Evolutionary conservation across 1,140 invertebrate genomes (phyloP).

Genomic region (Lucilia sericata): DNA sequence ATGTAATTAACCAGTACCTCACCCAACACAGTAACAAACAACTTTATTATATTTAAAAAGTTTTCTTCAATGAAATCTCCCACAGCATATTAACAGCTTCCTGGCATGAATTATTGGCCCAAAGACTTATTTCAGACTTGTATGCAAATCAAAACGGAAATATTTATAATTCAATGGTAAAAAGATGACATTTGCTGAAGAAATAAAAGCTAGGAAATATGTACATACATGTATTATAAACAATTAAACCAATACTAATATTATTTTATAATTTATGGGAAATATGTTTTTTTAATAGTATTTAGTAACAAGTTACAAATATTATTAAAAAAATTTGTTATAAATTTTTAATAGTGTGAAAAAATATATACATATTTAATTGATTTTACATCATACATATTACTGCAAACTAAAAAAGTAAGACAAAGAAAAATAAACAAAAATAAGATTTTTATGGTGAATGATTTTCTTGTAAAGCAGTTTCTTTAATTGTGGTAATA

Average conservation of each 20-base stretch:
- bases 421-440: background rate
- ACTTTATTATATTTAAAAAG: background rate
- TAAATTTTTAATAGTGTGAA: background rate
- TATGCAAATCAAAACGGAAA: slow-evolving; percentile 28
- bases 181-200: slow-evolving; percentile 4
- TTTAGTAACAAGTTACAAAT: background rate
- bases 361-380: background rate
- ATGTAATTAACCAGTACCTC: too few species aligned
- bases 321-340: background rate
- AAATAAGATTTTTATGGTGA: background rate
- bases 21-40: too few species aligned
- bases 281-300: background rate
- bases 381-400: slow-evolving; percentile 1
- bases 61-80: too few species aligned
- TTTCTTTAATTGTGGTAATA: too few species aligned
- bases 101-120: slow-evolving; percentile 9
- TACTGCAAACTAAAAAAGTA: background rate
- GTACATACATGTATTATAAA: background rate
- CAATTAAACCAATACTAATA: background rate
- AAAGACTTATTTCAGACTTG: background rate
- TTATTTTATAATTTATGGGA: background rate
- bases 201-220: slow-evolving; percentile 15
- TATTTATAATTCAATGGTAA: background rate
- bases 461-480: too few species aligned
- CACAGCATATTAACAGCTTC: too few species aligned